Percentiles rank a stretch among this genome's conserved stretches.
Evolutionary conservation across 2,113 vertebrate genomes (phyloP).

Genomic region (Manacus vitellinus): DNA sequence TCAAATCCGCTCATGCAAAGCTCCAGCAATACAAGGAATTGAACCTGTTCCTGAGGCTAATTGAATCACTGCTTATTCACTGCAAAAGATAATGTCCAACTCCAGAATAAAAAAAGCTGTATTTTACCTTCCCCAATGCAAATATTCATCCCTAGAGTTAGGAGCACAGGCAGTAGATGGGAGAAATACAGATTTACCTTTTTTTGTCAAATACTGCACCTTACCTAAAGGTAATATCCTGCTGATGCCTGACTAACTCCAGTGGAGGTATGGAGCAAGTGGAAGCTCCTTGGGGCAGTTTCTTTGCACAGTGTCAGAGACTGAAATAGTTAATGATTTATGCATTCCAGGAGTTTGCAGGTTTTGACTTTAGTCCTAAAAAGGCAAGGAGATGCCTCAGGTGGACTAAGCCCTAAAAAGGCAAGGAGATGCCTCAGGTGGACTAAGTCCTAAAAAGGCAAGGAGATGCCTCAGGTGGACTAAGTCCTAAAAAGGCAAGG

Average conservation of each 20-base stretch:
- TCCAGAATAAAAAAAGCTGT: neutral
- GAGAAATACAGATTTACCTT: neutral
- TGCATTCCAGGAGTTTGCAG: no score
- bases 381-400: no score
- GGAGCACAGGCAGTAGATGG: neutral
- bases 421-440: no score
- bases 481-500: no score
- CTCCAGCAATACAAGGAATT: neutral
- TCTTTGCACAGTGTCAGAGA: neutral
- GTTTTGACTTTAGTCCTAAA: no score
- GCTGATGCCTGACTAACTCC: neutral
- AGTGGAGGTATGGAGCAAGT: neutral
- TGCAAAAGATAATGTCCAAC: neutral
- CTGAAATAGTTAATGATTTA: no score
- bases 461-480: no score
- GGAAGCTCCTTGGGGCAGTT: neutral
- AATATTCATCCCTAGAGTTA: neutral
- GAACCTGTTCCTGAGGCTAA: neutral
- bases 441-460: no score
- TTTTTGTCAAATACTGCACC: neutral
- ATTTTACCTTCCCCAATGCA: neutral
- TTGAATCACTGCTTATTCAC: neutral
- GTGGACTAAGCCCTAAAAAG: no score
- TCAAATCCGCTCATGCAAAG: neutral
- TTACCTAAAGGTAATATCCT: neutral